These are phyloP conservation scores for Calidris pygmaea DNA, from an alignment of 2,113 vertebrate species.

Conservation along the genomic window DNA sequence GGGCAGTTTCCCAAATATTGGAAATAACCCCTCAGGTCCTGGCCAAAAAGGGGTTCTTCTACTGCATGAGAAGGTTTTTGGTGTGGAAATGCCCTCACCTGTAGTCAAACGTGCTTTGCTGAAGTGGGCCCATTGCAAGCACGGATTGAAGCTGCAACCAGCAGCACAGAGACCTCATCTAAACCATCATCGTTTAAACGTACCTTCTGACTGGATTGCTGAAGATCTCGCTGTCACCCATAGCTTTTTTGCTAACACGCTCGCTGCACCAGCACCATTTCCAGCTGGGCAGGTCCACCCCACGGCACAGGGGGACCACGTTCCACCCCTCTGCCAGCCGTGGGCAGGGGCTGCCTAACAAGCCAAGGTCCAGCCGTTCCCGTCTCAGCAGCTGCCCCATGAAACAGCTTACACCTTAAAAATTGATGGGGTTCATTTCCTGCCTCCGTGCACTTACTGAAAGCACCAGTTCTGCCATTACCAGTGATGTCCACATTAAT, in stretches of 20 bases:
- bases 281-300: neutral
- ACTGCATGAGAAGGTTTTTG: neutral
- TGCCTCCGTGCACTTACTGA: neutral
- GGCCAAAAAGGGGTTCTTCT: neutral
- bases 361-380: neutral
- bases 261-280: neutral
- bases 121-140: neutral
- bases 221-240: neutral
- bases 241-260: neutral
- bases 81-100: neutral
- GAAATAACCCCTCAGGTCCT: neutral
- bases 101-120: neutral
- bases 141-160: neutral
- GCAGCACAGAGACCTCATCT: neutral
- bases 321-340: neutral
- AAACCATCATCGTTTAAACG: neutral
- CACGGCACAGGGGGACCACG: accelerated
- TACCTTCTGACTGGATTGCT: neutral
- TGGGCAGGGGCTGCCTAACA: neutral
- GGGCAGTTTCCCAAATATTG: neutral
- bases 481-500: neutral
- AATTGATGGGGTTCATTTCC: constrained; percentile 20
- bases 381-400: neutral
- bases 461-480: neutral
- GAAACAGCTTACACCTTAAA: neutral